These are phyloP conservation scores for Philhelius pedissequus DNA, from an alignment of 2,888 invertebrate species.

Conservation along the genomic window DNA sequence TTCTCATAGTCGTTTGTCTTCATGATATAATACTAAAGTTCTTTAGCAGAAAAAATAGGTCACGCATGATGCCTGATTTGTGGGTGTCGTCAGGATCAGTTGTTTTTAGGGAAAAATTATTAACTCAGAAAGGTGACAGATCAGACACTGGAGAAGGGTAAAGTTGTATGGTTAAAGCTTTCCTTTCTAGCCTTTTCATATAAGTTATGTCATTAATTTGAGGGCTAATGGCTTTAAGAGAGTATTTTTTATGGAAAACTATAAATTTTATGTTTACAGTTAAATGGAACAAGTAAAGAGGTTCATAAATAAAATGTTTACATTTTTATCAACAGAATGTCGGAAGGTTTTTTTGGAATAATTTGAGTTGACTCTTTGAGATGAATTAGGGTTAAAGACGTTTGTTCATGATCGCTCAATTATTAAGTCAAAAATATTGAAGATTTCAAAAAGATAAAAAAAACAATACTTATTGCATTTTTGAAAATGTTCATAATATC, in stretches of 20 bases:
- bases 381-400: neutral
- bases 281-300: neutral
- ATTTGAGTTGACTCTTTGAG: neutral
- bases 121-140: constrained; percentile 34
- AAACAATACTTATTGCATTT: neutral
- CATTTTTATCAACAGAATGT: neutral
- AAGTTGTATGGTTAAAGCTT: neutral
- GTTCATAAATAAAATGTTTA: neutral
- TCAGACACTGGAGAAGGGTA: neutral
- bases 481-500: no score
- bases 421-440: neutral
- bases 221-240: neutral
- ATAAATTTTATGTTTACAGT: constrained; percentile 5
- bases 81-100: neutral
- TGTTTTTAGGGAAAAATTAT: constrained; percentile 9
- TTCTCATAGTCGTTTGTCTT: constrained; percentile 40
- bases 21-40: neutral
- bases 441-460: neutral
- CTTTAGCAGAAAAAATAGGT: constrained; percentile 11
- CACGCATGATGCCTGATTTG: constrained; percentile 38
- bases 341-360: neutral
- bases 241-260: neutral
- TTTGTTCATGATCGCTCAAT: neutral
- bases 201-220: constrained; percentile 17
- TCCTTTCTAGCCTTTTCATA: neutral